Percentiles rank a stretch among this genome's conserved stretches.
These are phyloP conservation scores for Mastacembelus armatus DNA, from an alignment of 2,797 vertebrate genomes.

Conservation along the genomic window DNA sequence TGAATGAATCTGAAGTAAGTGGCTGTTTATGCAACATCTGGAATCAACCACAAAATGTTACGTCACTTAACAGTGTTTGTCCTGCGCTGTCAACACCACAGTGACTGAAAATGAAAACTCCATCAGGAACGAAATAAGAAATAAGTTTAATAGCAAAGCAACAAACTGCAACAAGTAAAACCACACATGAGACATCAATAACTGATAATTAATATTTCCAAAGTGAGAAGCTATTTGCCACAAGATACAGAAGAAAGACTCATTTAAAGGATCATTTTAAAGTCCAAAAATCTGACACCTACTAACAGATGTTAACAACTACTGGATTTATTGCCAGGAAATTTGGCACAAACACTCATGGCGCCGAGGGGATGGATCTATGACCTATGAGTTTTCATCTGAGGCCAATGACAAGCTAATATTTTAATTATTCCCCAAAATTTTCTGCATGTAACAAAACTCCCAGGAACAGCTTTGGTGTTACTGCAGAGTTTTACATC, in stretches of 20 bases:
- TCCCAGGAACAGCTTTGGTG: too few relatives aligned
- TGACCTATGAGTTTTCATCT: too few relatives aligned
- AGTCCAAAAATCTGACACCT: too few relatives aligned
- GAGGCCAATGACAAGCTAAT: too few relatives aligned
- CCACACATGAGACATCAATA: background rate
- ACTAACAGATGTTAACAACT: too few relatives aligned
- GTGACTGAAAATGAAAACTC: background rate
- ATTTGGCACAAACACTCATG: background rate
- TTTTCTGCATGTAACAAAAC: too few relatives aligned
- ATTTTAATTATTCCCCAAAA: too few relatives aligned
- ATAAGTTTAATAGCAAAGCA: background rate
- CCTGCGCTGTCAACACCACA: background rate
- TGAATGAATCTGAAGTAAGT: slow-evolving; percentile 2
- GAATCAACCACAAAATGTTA: background rate
- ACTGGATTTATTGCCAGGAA: background rate
- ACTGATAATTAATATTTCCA: background rate
- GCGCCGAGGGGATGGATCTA: too few relatives aligned
- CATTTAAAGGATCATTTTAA: too few relatives aligned
- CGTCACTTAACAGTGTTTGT: background rate
- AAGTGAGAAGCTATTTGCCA: background rate
- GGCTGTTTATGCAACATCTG: background rate
- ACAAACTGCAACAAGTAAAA: background rate
- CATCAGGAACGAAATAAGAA: background rate
- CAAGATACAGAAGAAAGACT: too few relatives aligned
- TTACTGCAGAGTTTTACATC: too few relatives aligned